Evolutionary conservation across 2,113 vertebrate genomes (phyloP), one percentile per base, ranked within the genome.

Genomic region (Collichthys lucidus): DNA sequence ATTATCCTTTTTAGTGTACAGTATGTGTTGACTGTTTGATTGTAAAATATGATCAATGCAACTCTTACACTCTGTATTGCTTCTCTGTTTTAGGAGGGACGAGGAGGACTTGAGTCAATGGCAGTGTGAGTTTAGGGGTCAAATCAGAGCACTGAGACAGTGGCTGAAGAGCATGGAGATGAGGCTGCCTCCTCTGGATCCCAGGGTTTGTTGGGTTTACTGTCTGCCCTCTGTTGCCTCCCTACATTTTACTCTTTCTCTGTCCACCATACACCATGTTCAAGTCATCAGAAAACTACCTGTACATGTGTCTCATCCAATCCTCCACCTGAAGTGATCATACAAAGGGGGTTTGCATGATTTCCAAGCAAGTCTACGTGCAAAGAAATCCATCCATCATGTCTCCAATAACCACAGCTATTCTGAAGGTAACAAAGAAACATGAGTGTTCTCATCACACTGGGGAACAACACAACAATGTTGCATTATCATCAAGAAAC

Each of bases 131-230:
- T 96, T 95, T 85, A 94, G 92, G 15, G 93, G 94, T 86, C 96
- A 94, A 86, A 96, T 97, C 89, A 83, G 89, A 74, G 95, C 95
- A 3, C 92, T 97, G 86, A 92, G 94, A 78, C 90, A 91, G 82
- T 96, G 96, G 96, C 94, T 96, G 86, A 96, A 92, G 3, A 81
- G 83, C 2, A 83, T 96, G 92, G 96, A 97, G 95, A 94, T 91
- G 94, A 94, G 86, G 88, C 82, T 96, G 7, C 95, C 92, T 1
- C 29, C 83, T 11, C 55, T 80, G 44, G 92, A 94, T 1, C 77
- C 88, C 55, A 79, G 70, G 92, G 94, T 94, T 75, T 92, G 95
- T 95, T 75, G 15, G 66, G 53, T 47, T 63, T 24, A n/a, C 46
- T 40, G 65, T 79, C 57, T 70, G 49, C 22, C 31, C 82, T 56